phyloP scores from a whole-genome alignment of 1,140 invertebrate species.

The Eupristina koningsbergeri region DNA sequence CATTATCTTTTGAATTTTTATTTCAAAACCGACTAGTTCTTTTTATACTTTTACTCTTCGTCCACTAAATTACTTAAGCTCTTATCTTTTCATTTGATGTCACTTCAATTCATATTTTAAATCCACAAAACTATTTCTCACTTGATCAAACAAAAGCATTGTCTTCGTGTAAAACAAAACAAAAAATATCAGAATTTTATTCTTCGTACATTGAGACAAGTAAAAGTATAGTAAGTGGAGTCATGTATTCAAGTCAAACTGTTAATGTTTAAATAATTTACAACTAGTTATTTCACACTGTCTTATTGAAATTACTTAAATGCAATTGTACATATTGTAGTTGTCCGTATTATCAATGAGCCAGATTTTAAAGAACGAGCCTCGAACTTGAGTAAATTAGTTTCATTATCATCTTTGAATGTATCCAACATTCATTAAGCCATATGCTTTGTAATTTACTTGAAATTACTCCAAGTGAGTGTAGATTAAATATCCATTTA shows the following conservation, averaged over 20 bases:
- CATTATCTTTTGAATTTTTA: background rate
- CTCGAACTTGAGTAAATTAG: constrained; percentile 8
- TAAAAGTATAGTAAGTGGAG: background rate
- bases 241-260: constrained; percentile 1
- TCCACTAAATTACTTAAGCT: too few relatives aligned
- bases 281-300: constrained; percentile 1
- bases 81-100: too few relatives aligned
- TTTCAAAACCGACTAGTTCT: too few relatives aligned
- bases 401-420: constrained; percentile 13
- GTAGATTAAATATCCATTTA: background rate
- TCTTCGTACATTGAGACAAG: background rate
- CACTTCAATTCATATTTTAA: too few relatives aligned
- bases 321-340: constrained; percentile 11
- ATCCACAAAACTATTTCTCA: too few relatives aligned
- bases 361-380: background rate
- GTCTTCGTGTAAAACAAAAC: background rate
- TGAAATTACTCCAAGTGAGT: background rate
- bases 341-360: background rate
- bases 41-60: too few relatives aligned
- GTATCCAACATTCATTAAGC: background rate
- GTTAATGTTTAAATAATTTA: constrained; percentile 24
- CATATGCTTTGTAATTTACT: background rate
- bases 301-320: background rate
- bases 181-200: background rate
- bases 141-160: too few relatives aligned